Evolutionary conservation across 1,140 invertebrate genomes (phyloP).

Genomic region (Bombus balteatus): DNA sequence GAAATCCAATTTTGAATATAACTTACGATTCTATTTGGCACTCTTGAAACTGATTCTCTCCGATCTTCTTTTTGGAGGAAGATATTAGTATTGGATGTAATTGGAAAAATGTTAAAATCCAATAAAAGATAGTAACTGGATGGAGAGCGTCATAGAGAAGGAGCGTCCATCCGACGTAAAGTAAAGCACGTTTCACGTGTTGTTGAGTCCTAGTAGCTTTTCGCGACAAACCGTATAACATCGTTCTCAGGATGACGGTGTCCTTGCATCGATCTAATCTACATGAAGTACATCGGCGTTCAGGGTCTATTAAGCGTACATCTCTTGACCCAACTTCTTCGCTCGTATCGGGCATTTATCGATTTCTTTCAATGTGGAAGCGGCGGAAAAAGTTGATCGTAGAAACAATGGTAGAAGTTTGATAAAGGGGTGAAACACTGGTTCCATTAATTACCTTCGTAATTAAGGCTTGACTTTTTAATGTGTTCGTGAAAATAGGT

Average conservation of each 20-base stretch:
- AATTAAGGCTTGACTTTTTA: neutral
- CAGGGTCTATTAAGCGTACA: neutral
- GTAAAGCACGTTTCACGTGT: neutral
- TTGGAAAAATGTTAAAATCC: neutral
- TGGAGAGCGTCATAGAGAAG: neutral
- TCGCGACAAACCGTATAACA: neutral
- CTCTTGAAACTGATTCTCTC: neutral
- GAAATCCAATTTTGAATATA: neutral
- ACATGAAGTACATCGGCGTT: constrained; percentile 67
- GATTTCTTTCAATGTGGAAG: neutral
- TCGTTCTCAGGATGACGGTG: neutral
- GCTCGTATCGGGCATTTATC: neutral
- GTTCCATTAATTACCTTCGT: neutral
- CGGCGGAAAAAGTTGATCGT: neutral
- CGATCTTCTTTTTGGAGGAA: neutral
- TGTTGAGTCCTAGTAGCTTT: neutral
- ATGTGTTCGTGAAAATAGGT: neutral
- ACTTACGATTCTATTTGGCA: neutral
- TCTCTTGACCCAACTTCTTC: neutral
- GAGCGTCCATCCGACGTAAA: neutral
- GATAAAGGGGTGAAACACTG: neutral
- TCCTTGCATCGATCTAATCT: constrained; percentile 68
- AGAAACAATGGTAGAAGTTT: neutral
- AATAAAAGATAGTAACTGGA: neutral
- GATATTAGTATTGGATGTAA: neutral